Percentiles rank a stretch among this genome's conserved stretches.
phyloP scores from a whole-genome alignment of 2,113 vertebrate species.

The Scytalopus superciliaris region DNA sequence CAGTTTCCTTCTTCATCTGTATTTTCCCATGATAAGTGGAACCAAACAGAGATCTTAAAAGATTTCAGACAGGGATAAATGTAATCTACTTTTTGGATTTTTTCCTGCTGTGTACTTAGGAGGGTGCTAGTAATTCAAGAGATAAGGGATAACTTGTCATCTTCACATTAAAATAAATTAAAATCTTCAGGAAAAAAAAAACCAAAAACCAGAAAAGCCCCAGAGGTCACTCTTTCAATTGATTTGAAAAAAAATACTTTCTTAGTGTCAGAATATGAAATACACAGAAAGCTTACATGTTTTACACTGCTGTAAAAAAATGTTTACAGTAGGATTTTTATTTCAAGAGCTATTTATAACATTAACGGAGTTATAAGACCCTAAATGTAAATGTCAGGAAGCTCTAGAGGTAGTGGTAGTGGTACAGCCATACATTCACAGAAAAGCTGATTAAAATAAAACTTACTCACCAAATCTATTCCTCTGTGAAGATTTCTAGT shows the following conservation, averaged over 20 bases:
- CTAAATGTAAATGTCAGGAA: neutral
- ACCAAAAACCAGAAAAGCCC: no score
- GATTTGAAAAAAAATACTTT: neutral
- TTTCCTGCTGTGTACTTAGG: rapidly evolving
- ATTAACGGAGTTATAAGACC: neutral
- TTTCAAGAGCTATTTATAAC: neutral
- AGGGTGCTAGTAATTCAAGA: neutral
- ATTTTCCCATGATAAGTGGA: neutral
- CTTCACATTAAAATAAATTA: neutral
- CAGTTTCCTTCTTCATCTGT: neutral
- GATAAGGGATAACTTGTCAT: neutral
- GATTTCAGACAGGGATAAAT: neutral
- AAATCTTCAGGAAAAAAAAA: neutral
- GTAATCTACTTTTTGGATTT: neutral
- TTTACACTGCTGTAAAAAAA: neutral
- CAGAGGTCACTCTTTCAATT: neutral
- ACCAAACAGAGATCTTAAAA: neutral
- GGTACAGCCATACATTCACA: neutral
- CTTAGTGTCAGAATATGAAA: neutral
- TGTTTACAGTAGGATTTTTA: neutral
- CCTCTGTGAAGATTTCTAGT: neutral
- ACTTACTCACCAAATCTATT: slow-evolving; percentile 30
- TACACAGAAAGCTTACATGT: neutral
- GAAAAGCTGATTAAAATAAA: neutral
- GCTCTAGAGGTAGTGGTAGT: neutral